Evolutionary conservation across 1,140 invertebrate species (phyloP).

Genomic region (Pseudomyrmex sp.): DNA sequence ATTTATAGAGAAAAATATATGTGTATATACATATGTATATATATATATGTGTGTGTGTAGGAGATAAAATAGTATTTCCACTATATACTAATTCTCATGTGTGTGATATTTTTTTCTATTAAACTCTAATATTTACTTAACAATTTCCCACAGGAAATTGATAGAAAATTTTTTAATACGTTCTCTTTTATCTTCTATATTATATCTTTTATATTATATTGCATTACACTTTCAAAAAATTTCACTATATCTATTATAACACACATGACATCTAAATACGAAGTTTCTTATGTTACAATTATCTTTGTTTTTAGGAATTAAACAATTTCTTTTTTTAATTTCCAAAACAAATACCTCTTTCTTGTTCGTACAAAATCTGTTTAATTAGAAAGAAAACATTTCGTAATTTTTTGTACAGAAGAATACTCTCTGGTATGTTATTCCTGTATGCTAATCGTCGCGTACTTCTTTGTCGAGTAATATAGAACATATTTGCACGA

Average conservation of each 20-base stretch:
- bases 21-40: no score
- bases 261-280: neutral
- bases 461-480: slow-evolving; percentile 13
- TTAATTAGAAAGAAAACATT: slow-evolving; percentile 5
- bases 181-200: no score
- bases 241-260: neutral
- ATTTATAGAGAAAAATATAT: no score
- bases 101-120: no score
- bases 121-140: no score
- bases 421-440: neutral
- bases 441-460: slow-evolving; percentile 5
- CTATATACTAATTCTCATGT: no score
- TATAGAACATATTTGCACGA: slow-evolving; percentile 38
- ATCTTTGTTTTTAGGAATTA: neutral
- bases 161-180: no score
- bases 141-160: no score
- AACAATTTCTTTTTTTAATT: neutral
- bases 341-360: neutral
- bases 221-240: neutral
- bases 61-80: no score
- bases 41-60: no score
- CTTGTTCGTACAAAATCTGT: neutral
- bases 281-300: no score
- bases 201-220: no score
- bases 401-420: neutral